Evolutionary conservation across 2,888 invertebrate genomes (phyloP), one percentile per base, ranked within the genome.

Genomic region (Drosophila nigricruria): DNA sequence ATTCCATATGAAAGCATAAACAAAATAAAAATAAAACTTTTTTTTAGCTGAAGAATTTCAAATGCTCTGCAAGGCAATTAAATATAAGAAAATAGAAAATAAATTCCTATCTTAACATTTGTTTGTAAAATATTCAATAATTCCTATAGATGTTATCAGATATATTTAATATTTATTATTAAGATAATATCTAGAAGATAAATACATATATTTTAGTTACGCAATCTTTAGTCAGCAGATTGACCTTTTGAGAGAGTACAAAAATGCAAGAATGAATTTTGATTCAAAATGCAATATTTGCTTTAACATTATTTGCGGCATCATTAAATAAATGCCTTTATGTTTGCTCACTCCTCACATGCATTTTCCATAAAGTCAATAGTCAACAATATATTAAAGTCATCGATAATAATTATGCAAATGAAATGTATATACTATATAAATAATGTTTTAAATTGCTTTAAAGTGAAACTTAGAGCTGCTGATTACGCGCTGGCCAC

Each of bases 231-330:
- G 14, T 34, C 34, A 14, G 0, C 34, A 1, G 20, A 23, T 0
- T 14, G 23, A 43, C 43, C 27, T 12, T 47, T 12, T 6, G 47
- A 6, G 0, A 50, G 50, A 50, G 32, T 50, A 20, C 1, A 20
- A 3, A 30, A 14, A 49, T 30, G 27, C 49, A 12, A 20, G 43
- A 23, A 23, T 43, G 23, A 6, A 43, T 14, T 43, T 23, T 8
- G 43, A 43, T 16, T 16, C 23, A 16, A 16, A 18, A 60, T 20
- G 20, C 8, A 10, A 18, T 45, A 43, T 62, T 62, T 52, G 42
- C 34, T 34, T 34, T 8, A n/a, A 42, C 14, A 18, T 18, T 42
- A 27, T 42, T 43, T 18, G 32, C 23, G 14, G 16, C 34, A 25
- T 23, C 32, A 34, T 23, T 18, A 57, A 45, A 52, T 34, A 52